Base-by-base conservation (phyloP, 2,888 invertebrate species). In the Cistogaster globosa region DNA sequence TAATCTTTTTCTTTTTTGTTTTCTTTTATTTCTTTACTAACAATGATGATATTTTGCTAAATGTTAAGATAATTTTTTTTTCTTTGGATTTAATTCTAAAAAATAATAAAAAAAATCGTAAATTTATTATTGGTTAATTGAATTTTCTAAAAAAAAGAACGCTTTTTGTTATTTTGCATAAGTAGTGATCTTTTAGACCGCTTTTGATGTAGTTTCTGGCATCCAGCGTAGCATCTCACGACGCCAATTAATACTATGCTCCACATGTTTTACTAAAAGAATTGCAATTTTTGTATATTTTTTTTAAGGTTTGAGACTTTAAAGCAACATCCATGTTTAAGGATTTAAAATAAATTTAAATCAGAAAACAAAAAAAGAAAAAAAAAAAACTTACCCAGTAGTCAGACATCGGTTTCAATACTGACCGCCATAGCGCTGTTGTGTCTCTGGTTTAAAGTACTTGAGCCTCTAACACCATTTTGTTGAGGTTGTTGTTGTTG, bases 331-430 rank as follows among this genome's bases (percentile, higher is more conserved):
- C 0, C 7, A 7, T 20, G 11, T 2, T 53, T 18, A 32, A 32
- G 42, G 42, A 42, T 42, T 12, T 2, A 42, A 42, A 3, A 6
- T 42, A 12, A n/a, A n/a, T n/a, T n/a, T n/a, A n/a, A n/a, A n/a
- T n/a, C n/a, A n/a, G n/a, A n/a, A n/a, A n/a, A n/a, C n/a, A n/a
- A n/a, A n/a, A n/a, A n/a, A n/a, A 12, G 0, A 42, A 12, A 42
- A 42, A 42, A 11, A 53, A 18, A 53, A 38, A 58, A 89, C 94
- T 94, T 92, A 97, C 97, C 96, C 95, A 95, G 95, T 96, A 96
- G 97, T 97, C 97, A 97, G 96, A 97, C 97, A 94, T 98, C 97
- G 94, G 97, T 98, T 94, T 98, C 97, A 94, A 96, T 96, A 94
- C 97, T 96, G 94, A 97, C 96, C 92, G 96, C 95, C 93, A 96